A percentile compares a stretch with the other conserved stretches of the same genome.
Conservation (phyloP, 23 tunicate genomes). For the Halocynthia roretzi region DNA sequence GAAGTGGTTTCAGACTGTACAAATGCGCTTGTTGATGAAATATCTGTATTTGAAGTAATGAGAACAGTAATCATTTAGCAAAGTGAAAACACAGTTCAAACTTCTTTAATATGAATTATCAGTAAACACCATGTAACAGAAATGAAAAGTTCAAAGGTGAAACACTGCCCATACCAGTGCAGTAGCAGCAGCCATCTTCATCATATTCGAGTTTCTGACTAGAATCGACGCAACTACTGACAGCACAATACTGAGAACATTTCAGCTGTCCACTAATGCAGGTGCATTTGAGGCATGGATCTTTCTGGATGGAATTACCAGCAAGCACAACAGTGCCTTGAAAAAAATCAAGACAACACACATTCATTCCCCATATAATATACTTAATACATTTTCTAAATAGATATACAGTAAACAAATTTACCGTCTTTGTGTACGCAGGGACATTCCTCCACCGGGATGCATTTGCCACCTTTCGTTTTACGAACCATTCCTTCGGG, state of each 20-base stretch:
- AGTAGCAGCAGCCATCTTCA: slow-evolving; percentile 68
- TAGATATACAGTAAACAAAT: not conserved
- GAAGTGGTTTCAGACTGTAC: not conserved
- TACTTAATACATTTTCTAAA: not conserved
- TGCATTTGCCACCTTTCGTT: slow-evolving; percentile 70
- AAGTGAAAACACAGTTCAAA: not conserved
- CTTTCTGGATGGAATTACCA: slow-evolving; percentile 4
- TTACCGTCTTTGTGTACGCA: slow-evolving; percentile 64
- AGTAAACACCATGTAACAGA: too few relatives aligned
- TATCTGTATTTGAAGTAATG: not conserved
- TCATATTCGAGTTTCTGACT: slow-evolving; percentile 43
- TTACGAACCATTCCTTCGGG: slow-evolving; percentile 75
- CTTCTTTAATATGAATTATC: not conserved
- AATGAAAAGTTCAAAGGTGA: not conserved
- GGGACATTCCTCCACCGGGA: slow-evolving; percentile 62
- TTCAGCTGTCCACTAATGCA: slow-evolving; percentile 53
- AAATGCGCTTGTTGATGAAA: not conserved
- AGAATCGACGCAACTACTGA: slow-evolving; percentile 28
- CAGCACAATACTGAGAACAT: slow-evolving; percentile 65
- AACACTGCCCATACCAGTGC: slow-evolving; percentile 22
- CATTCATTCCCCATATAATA: not conserved
- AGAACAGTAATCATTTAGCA: not conserved
- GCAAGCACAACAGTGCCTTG: slow-evolving; percentile 2
- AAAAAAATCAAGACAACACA: not conserved
- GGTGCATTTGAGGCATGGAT: slow-evolving; percentile 44